These are phyloP conservation scores for Marmota flaviventris DNA, from an alignment of 2,113 vertebrate species.

Conservation along the genomic window DNA sequence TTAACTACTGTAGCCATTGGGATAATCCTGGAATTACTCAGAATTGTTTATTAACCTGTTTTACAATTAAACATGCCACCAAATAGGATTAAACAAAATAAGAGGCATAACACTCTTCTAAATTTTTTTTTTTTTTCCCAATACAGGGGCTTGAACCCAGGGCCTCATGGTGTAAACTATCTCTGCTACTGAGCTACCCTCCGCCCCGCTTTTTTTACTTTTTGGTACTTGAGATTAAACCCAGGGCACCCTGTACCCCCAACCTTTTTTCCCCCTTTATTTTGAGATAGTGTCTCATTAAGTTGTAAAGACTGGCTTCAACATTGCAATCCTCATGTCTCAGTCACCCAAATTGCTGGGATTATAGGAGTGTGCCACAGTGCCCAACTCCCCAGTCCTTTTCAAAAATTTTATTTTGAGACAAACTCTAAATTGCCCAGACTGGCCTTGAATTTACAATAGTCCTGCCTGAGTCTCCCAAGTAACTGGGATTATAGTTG, in stretches of 20 bases:
- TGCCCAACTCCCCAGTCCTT: background rate
- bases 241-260: too few species aligned
- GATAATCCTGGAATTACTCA: background rate
- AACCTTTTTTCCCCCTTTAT: too few species aligned
- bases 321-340: too few species aligned
- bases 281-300: too few species aligned
- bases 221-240: too few species aligned
- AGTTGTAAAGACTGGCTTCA: too few species aligned
- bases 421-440: background rate
- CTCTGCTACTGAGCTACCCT: background rate
- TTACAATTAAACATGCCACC: background rate
- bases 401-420: background rate
- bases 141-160: background rate
- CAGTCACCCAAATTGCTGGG: too few species aligned
- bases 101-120: background rate
- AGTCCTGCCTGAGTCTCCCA: background rate
- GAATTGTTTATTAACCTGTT: background rate
- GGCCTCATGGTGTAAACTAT: background rate
- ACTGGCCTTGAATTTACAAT: background rate
- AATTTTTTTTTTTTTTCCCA: background rate
- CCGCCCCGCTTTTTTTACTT: too few species aligned
- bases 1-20: background rate
- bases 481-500: background rate
- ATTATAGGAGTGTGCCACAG: too few species aligned
- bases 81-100: conserved; percentile 32